phyloP scores from a whole-genome alignment of 2,888 invertebrate species.

The Apamea crenata region DNA sequence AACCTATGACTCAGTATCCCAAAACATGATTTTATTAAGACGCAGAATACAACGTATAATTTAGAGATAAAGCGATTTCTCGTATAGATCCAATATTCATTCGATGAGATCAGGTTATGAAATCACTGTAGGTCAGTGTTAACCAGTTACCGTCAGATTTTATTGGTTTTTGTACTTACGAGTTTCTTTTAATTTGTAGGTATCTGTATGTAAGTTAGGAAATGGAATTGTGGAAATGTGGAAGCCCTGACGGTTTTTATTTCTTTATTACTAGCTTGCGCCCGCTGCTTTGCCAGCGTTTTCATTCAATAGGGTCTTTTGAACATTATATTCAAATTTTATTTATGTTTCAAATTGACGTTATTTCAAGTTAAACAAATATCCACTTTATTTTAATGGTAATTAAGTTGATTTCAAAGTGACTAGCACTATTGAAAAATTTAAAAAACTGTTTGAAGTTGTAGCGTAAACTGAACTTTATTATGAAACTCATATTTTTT shows the following conservation, averaged over 20 bases:
- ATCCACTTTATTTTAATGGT: too few relatives aligned
- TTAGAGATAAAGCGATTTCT: constrained; percentile 2
- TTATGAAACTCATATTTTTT: too few relatives aligned
- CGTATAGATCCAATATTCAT: constrained; percentile 21
- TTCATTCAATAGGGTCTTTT: too few relatives aligned
- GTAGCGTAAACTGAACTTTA: too few relatives aligned
- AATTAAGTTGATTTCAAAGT: too few relatives aligned
- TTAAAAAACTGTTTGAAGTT: too few relatives aligned
- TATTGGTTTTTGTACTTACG: constrained; percentile 12
- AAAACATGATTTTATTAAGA: constrained; percentile 3
- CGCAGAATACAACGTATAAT: neutral
- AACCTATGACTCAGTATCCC: neutral
- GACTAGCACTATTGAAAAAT: too few relatives aligned
- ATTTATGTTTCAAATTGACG: too few relatives aligned
- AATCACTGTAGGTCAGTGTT: constrained; percentile 65
- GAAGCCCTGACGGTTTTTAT: neutral
- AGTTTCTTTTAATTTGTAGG: neutral
- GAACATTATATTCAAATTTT: too few relatives aligned
- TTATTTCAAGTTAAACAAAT: too few relatives aligned
- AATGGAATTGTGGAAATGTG: neutral
- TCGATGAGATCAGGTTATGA: constrained; percentile 59
- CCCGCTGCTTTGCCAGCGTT: too few relatives aligned
- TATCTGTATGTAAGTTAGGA: neutral
- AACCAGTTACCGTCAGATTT: constrained; percentile 20
- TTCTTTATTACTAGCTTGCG: too few relatives aligned